Percentiles rank a stretch among this genome's conserved stretches.
Conservation (phyloP, 92 coral and sea anemone species). For the Montipora capitata region DNA sequence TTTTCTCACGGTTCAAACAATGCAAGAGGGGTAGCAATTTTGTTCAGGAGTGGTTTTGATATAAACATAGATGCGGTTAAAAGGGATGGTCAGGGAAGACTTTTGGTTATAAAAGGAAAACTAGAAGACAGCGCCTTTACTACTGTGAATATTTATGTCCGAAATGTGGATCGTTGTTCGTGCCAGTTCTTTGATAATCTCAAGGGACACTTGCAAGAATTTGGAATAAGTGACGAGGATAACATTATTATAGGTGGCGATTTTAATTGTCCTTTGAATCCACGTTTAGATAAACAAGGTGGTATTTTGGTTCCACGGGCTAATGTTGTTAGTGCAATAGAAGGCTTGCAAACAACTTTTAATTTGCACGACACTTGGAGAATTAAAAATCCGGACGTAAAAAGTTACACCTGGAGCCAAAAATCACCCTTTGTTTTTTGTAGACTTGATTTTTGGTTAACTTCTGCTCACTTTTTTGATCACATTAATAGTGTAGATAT, state of each 20-base stretch:
- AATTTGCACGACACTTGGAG: constrained; percentile 13
- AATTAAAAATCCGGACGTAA: neutral
- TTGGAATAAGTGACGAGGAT: constrained; percentile 7
- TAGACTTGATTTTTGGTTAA: constrained; percentile 13
- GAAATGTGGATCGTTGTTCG: neutral
- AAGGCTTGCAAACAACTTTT: neutral
- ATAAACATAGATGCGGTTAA: too few species aligned
- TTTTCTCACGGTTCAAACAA: too few species aligned
- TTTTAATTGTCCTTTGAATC: constrained; percentile 29
- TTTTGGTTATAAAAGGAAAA: too few species aligned
- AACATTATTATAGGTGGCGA: neutral
- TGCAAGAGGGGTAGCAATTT: too few species aligned
- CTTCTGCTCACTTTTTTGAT: neutral
- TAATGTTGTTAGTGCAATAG: neutral
- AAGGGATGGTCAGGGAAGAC: too few species aligned
- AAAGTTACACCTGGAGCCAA: constrained; percentile 21
- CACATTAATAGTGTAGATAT: too few species aligned
- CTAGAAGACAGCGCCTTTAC: neutral
- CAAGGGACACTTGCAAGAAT: neutral
- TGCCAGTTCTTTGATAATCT: neutral
- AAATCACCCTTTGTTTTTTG: constrained; percentile 19
- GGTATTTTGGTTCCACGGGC: constrained; percentile 9
- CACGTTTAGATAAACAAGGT: too few species aligned
- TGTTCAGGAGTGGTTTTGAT: too few species aligned
- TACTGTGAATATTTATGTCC: neutral